Base-by-base conservation (phyloP, 2,113 vertebrate species). In the Ctenomys sociabilis region DNA sequence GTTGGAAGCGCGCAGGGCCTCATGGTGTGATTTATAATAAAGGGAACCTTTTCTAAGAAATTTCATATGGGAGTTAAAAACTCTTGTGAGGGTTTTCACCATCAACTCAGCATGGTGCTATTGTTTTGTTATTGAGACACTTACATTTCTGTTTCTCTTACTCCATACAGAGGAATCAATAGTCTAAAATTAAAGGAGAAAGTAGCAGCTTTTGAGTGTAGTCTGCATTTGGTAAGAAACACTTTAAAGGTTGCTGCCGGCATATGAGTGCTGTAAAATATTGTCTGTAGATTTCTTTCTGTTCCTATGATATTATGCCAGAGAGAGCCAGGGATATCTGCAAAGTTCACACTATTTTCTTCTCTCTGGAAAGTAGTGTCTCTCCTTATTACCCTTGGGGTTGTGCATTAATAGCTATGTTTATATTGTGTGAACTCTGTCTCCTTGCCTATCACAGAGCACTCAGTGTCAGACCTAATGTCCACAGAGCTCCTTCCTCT, bases 121-220 rank as follows among this genome's bases (percentile, higher is more conserved):
- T 94, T 96, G 96, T 97, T 97, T 96, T 88, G 91, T 91, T 96
- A 97, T 59, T 61, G 86, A 96, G 84, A 92, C 84, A 93, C 80
- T 97, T 96, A 87, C 87, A 95, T 75, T 96, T 97, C 94, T 96
- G 43, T 90, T 97, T 98, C 93, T 95, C 85, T 80, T 91, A 91
- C 24, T 37, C 66, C 63, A 84, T 86, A 88, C 24, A 80, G 81
- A 83, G 59, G 85, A 95, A 95, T 93, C 87, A 83, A 90, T 88
- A 91, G 70, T 63, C 88, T 95, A 95, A 96, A 95, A 93, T 63
- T 96, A 90, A 45, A 89, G 57, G 17, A n/a, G 68, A 90, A 59
- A 85, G 70, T 13, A 95, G 85, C 3, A 21, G 64, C 26, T 84
- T 88, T 92, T 52, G 89, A 81, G 16, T 73, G 61, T 85, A 70